Evolutionary conservation across 2,797 vertebrate species (phyloP).

Genomic region (Decapterus maruadsi): DNA sequence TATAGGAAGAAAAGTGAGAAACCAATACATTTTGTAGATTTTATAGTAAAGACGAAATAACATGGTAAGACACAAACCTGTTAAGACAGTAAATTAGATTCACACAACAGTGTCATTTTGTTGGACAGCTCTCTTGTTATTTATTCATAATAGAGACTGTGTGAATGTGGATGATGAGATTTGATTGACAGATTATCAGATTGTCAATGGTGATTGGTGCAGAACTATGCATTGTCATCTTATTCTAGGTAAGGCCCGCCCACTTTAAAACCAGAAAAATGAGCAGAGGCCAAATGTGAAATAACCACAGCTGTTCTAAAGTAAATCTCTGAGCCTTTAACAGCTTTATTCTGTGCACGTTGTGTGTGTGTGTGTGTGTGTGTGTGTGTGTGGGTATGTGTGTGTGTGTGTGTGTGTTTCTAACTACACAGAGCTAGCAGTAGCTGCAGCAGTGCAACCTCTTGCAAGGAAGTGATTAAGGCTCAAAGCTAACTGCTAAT

Average conservation of each 20-base stretch:
- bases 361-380: neutral
- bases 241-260: neutral
- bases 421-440: neutral
- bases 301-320: neutral
- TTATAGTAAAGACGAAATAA: neutral
- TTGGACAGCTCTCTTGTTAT: too few species aligned
- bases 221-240: too few species aligned
- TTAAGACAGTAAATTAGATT: neutral
- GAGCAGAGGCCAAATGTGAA: neutral
- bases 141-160: neutral
- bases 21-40: neutral
- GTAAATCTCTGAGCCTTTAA: too few species aligned
- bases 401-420: neutral
- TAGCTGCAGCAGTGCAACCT: conserved; percentile 1
- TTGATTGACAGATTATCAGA: neutral
- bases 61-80: neutral
- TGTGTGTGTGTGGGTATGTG: neutral
- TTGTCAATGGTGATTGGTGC: neutral
- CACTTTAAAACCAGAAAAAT: neutral
- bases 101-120: too few species aligned
- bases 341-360: too few species aligned
- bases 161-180: neutral
- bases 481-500: conserved; percentile 38
- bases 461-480: conserved; percentile 33
- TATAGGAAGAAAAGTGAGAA: neutral